Base-by-base conservation (phyloP, 1,140 invertebrate species). In the Drosophila kohkoa region DNA sequence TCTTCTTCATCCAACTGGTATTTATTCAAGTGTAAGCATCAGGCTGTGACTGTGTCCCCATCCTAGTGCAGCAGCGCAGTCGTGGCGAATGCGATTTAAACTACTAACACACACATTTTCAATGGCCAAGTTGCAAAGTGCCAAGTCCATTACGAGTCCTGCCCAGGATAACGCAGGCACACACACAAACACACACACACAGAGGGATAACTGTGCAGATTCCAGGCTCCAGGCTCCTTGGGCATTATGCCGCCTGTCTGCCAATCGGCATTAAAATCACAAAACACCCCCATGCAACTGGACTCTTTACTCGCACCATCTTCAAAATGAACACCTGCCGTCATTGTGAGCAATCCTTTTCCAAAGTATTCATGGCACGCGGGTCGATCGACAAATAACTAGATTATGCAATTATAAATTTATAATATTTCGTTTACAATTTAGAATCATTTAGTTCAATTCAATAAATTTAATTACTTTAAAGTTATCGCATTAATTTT, bases 261-360 rank as follows among this genome's bases (percentile, higher is more conserved):
- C 79, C 85, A 88, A 88, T 88, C 77, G 83, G 85, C 85, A 88
- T 88, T 88, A 88, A 88, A 89, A 88, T 88, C 83, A 88, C 82
- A 88, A 88, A 89, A 88, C 85, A 88, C 64, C 64, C 74, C 69
- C 67, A 71, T 41, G 65, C 57, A 67, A 38, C 45, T 58, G 35
- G 45, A 45, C 25, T 46, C 20, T 25, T 11, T 8, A 1, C 41
- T 45, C 55, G 25, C 13, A 16, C 15, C 52, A 20, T 1, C 15
- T 57, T 57, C 25, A 46, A 69, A 25, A 46, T 62, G 52, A 43
- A 69, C 60, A 71, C 41, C 58, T 58, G 59, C 45, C 68, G 30
- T 49, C 52, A 70, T 63, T 32, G 35, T 58, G 30, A 16, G 32
- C 72, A 75, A 75, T 75, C 72, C 72, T 70, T 75, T 75, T 25